Evolutionary conservation across 2,797 vertebrate genomes (phyloP).

Genomic region (Chanos chanos): DNA sequence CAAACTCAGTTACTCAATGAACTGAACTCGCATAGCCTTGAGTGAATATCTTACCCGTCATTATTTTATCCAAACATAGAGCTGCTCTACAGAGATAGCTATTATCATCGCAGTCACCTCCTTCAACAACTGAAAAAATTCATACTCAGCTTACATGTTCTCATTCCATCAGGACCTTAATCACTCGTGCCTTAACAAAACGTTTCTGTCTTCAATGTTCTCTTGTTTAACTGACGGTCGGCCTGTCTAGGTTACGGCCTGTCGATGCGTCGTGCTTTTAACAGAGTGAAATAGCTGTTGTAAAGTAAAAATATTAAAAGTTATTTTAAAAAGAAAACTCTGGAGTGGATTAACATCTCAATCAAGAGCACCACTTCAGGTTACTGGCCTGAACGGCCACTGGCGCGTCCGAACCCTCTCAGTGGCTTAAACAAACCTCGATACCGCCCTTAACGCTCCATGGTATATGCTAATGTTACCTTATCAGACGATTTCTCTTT

Average conservation of each 20-base stretch:
- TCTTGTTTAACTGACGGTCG: too few species aligned
- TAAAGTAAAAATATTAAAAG: not conserved
- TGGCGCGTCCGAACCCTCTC: conserved; percentile 28
- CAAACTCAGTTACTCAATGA: too few species aligned
- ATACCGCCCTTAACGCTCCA: conserved; percentile 43
- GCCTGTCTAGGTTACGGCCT: too few species aligned
- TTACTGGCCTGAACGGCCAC: conserved; percentile 39
- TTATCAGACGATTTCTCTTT: conserved; percentile 50
- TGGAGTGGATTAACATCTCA: conserved; percentile 24
- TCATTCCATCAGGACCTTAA: not conserved
- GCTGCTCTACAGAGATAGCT: too few species aligned
- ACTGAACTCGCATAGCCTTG: too few species aligned
- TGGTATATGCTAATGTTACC: conserved; percentile 45
- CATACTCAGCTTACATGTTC: not conserved
- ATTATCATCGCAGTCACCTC: too few species aligned
- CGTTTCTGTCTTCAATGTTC: too few species aligned
- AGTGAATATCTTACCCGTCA: too few species aligned
- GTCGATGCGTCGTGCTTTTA: too few species aligned
- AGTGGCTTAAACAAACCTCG: conserved; percentile 47
- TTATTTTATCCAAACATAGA: too few species aligned
- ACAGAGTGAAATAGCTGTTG: too few species aligned
- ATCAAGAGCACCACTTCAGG: conserved; percentile 29
- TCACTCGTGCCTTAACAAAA: not conserved
- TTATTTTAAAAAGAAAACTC: not conserved
- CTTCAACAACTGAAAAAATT: not conserved